Base-by-base conservation (phyloP, 2,888 invertebrate species). In the Hypomecis punctinalis region DNA sequence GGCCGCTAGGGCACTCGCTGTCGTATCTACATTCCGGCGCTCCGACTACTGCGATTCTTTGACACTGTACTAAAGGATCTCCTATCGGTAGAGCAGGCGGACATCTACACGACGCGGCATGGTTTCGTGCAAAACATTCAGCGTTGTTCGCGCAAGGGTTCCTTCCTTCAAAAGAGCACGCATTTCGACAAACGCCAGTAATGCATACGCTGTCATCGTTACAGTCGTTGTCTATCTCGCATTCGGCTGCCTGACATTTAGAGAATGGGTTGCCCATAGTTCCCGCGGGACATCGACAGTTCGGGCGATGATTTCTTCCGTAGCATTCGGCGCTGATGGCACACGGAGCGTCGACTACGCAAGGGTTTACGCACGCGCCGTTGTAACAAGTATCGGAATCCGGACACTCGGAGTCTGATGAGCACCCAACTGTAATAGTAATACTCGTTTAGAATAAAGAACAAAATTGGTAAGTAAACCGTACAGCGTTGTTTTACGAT, bases 111-210 rank as follows among this genome's bases (percentile, higher is more conserved):
- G 95, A 94, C 0, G 97, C 96, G 0, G 94, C 95, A 82, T 98
- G 98, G 80, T 97, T 97, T 73, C 96, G 94, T 0, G 96, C 95
- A 72, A 95, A 96, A 77, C 98, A 98, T 62, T 96, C 91, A 0
- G 98, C 98, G 77, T 97, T 97, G 69, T 94, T 95, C 0, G 97
- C 98, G 76, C 98, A 98, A 0, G 96, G 96, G 72, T 95, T 95
- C 64, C 93, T 91, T 10, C 94, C 94, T 65, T 94, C 91, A 36
- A 89, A 85, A 11, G 94, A 91, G 83, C 98, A 98, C 1, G 97
- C 97, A 83, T 97, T 95, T 46, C 96, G 93, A 81, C 98, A 98
- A 64, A 95, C 94, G 75, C 95, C 95, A 68, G 94, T 93, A 5
- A 95, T 84, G 78, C 97, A 97, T 7, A 96, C 95, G 72, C 95